Conservation (phyloP, 2,113 vertebrate genomes). For the Gymnobelideus leadbeateri region DNA sequence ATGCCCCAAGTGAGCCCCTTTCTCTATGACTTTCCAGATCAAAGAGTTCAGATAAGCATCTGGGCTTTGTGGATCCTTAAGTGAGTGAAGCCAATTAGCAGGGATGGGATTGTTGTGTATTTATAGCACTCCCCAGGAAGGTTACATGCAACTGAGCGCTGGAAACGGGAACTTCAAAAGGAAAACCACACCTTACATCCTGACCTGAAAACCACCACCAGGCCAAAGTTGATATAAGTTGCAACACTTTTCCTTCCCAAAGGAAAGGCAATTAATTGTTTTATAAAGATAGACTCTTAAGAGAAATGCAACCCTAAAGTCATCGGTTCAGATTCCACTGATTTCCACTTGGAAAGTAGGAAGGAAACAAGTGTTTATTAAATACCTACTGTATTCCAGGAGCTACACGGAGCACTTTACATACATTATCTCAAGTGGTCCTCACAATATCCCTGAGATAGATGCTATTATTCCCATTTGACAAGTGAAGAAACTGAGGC, state of each 20-base stretch:
- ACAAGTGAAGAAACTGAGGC: neutral
- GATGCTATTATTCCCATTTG: neutral
- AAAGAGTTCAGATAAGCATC: conserved; percentile 72
- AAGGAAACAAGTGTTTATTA: neutral
- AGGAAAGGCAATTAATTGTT: conserved; percentile 27
- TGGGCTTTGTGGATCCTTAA: conserved; percentile 58
- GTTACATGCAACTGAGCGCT: conserved; percentile 57
- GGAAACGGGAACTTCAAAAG: conserved; percentile 66
- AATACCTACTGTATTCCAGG: neutral
- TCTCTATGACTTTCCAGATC: conserved; percentile 73
- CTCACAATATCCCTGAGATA: neutral
- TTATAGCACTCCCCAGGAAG: conserved; percentile 66
- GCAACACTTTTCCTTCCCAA: neutral
- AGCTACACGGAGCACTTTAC: neutral
- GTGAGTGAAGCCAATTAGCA: conserved; percentile 59
- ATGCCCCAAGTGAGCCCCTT: conserved; percentile 55
- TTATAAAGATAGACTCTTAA: conserved; percentile 27
- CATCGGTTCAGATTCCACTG: conserved; percentile 19
- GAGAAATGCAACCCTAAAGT: conserved; percentile 48
- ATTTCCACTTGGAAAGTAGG: neutral
- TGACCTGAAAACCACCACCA: conserved; percentile 30
- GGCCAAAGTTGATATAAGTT: neutral
- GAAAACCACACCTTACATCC: conserved; percentile 21
- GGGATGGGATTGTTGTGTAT: conserved; percentile 19
- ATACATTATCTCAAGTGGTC: neutral